Conservation (phyloP, 2,888 invertebrate genomes). For the Pomacea canaliculata region DNA sequence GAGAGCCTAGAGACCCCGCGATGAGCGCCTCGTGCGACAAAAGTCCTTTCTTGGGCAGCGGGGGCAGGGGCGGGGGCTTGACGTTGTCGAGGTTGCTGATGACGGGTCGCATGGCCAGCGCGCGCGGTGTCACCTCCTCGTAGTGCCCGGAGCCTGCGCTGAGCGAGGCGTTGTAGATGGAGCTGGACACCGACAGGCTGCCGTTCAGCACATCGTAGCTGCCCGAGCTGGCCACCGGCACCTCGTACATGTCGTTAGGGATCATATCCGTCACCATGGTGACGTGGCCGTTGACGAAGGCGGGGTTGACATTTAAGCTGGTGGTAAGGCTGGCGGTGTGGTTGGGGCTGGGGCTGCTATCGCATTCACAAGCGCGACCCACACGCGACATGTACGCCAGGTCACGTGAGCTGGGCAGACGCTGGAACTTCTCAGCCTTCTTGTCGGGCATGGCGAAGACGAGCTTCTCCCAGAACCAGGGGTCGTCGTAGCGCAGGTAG, state of each 20-base stretch:
- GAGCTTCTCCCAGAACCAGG: slow-evolving; percentile 93
- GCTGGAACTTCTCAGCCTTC: slow-evolving; percentile 20
- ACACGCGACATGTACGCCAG: slow-evolving; percentile 25
- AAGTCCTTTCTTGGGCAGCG: slow-evolving; percentile 32
- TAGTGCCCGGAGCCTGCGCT: slow-evolving; percentile 33
- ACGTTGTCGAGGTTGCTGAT: slow-evolving; percentile 5
- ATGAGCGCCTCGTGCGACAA: slow-evolving; percentile 28
- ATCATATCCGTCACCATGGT: slow-evolving; percentile 5
- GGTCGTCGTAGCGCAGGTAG: slow-evolving; percentile 88
- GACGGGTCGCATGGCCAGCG: slow-evolving; percentile 20
- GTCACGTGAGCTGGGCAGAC: slow-evolving; percentile 23
- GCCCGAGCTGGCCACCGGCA: slow-evolving; percentile 30
- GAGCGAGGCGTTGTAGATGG: slow-evolving; percentile 31
- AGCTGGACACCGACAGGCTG: slow-evolving; percentile 29
- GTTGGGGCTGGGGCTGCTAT: background rate
- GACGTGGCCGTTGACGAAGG: slow-evolving; percentile 2
- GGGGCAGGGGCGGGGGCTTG: slow-evolving; percentile 30
- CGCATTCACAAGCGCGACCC: background rate
- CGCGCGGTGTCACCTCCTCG: slow-evolving; percentile 38
- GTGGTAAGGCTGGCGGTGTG: background rate
- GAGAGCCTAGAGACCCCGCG: slow-evolving; percentile 1
- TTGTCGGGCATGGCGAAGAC: slow-evolving; percentile 82
- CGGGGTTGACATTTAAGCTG: background rate
- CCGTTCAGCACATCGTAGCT: slow-evolving; percentile 17
- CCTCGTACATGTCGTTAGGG: slow-evolving; percentile 35